Evolutionary conservation across 2,113 vertebrate species (phyloP).

Genomic region (Aldabrachelys gigantea): DNA sequence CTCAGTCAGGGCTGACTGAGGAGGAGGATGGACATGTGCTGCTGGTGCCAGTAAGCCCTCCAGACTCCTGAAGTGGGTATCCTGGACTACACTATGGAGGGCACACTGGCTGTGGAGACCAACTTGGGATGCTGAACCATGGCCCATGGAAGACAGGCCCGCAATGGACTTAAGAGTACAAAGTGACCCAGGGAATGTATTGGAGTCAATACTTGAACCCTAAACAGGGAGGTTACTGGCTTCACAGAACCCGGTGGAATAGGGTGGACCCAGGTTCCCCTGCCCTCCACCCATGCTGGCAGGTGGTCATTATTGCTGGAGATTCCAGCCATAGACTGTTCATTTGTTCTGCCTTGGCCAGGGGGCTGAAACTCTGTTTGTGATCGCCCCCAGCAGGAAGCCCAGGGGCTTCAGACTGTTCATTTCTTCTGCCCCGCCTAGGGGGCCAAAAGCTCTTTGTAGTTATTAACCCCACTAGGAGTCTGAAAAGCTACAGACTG

Average conservation of each 20-base stretch:
- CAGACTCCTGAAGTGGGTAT: not conserved
- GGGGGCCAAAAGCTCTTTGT: too few relatives aligned
- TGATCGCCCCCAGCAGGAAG: too few relatives aligned
- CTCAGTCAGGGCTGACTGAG: not conserved
- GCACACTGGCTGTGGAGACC: not conserved
- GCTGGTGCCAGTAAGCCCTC: not conserved
- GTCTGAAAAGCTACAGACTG: too few relatives aligned
- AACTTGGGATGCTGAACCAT: not conserved
- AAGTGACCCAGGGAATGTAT: not conserved
- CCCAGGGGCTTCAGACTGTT: too few relatives aligned
- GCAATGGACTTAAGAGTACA: not conserved
- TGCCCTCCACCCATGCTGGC: not conserved
- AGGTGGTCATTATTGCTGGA: not conserved
- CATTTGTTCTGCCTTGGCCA: not conserved
- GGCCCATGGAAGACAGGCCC: not conserved
- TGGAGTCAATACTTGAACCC: not conserved
- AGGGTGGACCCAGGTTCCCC: not conserved
- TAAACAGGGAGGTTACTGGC: not conserved
- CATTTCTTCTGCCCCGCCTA: too few relatives aligned
- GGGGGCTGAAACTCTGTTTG: not conserved
- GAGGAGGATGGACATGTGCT: too few relatives aligned
- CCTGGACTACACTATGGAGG: not conserved
- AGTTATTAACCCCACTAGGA: too few relatives aligned
- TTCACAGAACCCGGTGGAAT: not conserved
- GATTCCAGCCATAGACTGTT: not conserved